Evolutionary conservation across 2,113 vertebrate species (phyloP).

Genomic region (Indri indri): DNA sequence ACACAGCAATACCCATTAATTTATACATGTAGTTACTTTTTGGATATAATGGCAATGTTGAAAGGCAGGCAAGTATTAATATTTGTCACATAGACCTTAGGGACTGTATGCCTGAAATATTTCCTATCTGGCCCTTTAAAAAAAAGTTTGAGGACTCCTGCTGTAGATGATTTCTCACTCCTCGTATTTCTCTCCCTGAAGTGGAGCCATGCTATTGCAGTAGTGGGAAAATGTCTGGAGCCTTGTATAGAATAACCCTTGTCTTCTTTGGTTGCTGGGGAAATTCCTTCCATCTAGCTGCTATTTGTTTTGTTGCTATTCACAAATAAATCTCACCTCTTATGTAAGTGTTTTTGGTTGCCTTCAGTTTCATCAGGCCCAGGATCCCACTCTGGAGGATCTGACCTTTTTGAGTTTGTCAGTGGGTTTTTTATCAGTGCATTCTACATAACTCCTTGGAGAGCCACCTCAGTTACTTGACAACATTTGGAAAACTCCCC

Average conservation of each 20-base stretch:
- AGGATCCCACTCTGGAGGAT: neutral
- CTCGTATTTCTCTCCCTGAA: neutral
- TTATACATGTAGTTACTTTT: neutral
- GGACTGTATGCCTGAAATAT: neutral
- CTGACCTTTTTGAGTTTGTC: neutral
- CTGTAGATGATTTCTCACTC: neutral
- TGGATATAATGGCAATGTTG: neutral
- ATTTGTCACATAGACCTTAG: neutral
- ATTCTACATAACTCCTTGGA: neutral
- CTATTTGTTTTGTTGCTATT: neutral
- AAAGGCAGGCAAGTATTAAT: neutral
- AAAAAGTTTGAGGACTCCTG: neutral
- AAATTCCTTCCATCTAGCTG: neutral
- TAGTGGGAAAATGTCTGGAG: neutral
- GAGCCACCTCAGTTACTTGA: neutral
- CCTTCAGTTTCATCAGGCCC: neutral
- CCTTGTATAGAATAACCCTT: neutral
- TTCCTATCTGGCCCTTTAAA: rapidly evolving
- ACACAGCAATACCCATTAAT: neutral
- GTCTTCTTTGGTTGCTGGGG: rapidly evolving
- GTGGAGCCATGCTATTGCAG: neutral
- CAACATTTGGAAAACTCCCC: neutral
- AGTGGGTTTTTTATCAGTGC: neutral
- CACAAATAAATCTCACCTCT: neutral
- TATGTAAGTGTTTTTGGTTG: neutral